Evolutionary conservation across 2,888 invertebrate species (phyloP).

Genomic region (Polydesmus complanatus): DNA sequence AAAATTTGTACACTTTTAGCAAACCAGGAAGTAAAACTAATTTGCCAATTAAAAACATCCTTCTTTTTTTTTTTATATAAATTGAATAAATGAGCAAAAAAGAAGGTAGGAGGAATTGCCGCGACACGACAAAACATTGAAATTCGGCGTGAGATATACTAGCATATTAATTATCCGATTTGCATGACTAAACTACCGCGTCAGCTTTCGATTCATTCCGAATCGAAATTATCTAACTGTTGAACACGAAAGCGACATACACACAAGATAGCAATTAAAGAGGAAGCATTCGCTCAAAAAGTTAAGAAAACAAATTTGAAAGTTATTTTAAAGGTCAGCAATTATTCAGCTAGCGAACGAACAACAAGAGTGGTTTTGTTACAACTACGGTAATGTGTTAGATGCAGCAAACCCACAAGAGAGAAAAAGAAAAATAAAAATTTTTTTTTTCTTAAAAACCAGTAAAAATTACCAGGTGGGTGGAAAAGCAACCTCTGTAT

Average conservation of each 20-base stretch:
- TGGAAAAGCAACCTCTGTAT: too few relatives aligned
- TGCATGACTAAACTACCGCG: neutral
- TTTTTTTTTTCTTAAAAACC: neutral
- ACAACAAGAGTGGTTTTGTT: too few relatives aligned
- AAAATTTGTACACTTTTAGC: too few relatives aligned
- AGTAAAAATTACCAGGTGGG: neutral
- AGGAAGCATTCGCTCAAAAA: too few relatives aligned
- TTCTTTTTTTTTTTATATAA: neutral
- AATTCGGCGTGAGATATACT: too few relatives aligned
- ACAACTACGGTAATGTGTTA: too few relatives aligned
- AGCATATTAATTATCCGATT: neutral
- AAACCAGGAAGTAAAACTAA: neutral
- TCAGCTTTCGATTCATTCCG: too few relatives aligned
- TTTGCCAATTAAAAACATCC: neutral
- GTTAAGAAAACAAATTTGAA: neutral
- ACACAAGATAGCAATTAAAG: too few relatives aligned
- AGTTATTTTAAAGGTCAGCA: neutral
- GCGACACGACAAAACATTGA: neutral
- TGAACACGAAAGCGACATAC: too few relatives aligned
- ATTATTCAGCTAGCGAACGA: too few relatives aligned
- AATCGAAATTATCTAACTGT: too few relatives aligned
- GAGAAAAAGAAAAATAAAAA: neutral
- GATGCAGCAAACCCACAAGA: too few relatives aligned
- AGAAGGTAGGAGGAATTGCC: neutral
- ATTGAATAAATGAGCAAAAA: neutral